These are phyloP conservation scores for Caenorhabditis tropicalis DNA, from an alignment of 1,140 invertebrate species.

Conservation along the genomic window DNA sequence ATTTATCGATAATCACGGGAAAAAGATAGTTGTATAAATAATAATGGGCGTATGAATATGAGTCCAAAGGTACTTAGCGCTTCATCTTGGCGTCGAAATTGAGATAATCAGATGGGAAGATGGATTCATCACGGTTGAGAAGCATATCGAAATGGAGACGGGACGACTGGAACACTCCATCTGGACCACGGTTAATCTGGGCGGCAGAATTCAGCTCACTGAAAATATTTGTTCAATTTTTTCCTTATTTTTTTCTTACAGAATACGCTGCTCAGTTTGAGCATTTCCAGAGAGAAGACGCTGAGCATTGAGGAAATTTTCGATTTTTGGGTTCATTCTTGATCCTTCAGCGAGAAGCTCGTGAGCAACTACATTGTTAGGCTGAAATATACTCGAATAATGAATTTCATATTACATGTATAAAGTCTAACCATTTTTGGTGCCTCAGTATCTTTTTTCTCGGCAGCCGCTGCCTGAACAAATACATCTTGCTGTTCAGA, in stretches of 20 bases:
- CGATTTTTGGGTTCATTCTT: slow-evolving; percentile 42
- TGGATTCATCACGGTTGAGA: slow-evolving; percentile 45
- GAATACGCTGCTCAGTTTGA: slow-evolving; percentile 44
- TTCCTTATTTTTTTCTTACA: background rate
- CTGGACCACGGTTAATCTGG: slow-evolving; percentile 53
- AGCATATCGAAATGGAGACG: slow-evolving; percentile 55
- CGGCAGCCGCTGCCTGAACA: background rate
- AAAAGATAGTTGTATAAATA: slow-evolving; percentile 22
- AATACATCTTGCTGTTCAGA: slow-evolving; percentile 26
- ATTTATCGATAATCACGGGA: slow-evolving; percentile 27
- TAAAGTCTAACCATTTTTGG: slow-evolving; percentile 6
- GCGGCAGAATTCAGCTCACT: slow-evolving; percentile 51
- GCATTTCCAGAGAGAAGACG: slow-evolving; percentile 45
- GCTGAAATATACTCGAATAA: background rate
- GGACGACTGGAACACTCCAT: slow-evolving; percentile 52
- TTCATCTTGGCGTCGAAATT: slow-evolving; percentile 52
- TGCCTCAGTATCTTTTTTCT: slow-evolving; percentile 23
- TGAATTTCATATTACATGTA: background rate
- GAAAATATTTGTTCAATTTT: background rate
- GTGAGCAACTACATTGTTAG: slow-evolving; percentile 45
- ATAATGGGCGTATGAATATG: background rate
- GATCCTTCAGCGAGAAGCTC: slow-evolving; percentile 50
- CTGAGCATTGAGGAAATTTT: slow-evolving; percentile 41
- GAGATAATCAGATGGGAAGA: slow-evolving; percentile 50
- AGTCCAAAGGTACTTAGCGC: background rate